Evolutionary conservation across 2,113 vertebrate genomes (phyloP), one percentile per base, ranked within the genome.

Genomic region (Pterocles burchelli): DNA sequence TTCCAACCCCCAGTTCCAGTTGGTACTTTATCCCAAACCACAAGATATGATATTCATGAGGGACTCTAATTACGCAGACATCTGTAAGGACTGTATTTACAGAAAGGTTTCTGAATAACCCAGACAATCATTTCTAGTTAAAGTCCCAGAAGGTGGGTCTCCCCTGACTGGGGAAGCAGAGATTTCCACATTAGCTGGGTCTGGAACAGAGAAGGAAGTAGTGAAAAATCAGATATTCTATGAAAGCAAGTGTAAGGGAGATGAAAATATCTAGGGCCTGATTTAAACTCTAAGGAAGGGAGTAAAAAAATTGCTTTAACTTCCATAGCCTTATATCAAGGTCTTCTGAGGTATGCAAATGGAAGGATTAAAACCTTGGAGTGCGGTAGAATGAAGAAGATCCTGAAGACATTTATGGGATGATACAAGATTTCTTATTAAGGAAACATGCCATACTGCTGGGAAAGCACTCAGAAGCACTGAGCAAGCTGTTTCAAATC

Each of bases 31-130:
- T 34, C 57, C 45, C 54, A 52, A 95, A 29, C 63, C 78, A 86
- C 72, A 78, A 72, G 68, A 46, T 38, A 45, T 14, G 28, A 25
- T 72, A 62, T 90, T 77, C 66, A 66, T 31, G 31, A 91, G 76
- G 70, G 38, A 79, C 49, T 80, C 59, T 70, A 71, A 91, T 87
- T 88, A 85, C 45, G 70, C 75, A 94, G 76, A 45, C 52, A 38
- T 86, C 17, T 83, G 49, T 85, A 73, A 92, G 79, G 51, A 49
- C n/a, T 45, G 66, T 85, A 79, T 89, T 92, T 85, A 85, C 88
- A 58, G 59, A 71, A 71, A 68, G 33, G n/a, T 83, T 89, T 82
- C 52, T 90, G 79, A 95, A 76, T 76, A 87, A 77, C 81, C 52
- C 49, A 59, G 58, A 31, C 0, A 4, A 93, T 45, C 13, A 51